Evolutionary conservation across 1,140 invertebrate genomes (phyloP), one percentile per base, ranked within the genome.

Genomic region (Phthorimaea operculella): DNA sequence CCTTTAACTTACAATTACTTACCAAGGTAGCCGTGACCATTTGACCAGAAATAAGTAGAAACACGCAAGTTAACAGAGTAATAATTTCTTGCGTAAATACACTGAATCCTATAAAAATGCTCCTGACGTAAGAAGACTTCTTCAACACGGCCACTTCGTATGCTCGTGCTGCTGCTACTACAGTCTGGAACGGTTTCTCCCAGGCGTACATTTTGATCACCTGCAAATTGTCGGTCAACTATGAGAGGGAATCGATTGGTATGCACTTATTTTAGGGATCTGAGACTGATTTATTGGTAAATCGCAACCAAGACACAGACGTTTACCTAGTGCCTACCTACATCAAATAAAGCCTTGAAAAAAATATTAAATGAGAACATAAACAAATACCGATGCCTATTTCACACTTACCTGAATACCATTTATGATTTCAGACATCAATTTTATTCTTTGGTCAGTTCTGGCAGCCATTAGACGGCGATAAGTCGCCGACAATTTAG

Each of bases 361-460:
- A n/a, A n/a, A n/a, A n/a, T n/a, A n/a, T n/a, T n/a, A n/a, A n/a
- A n/a, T n/a, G n/a, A n/a, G n/a, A n/a, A n/a, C n/a, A n/a, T n/a
- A n/a, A n/a, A n/a, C n/a, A n/a, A n/a, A n/a, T n/a, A n/a, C n/a
- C n/a, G 21, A 28, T 28, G 39, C 11, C 14, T 9, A 50, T 28
- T 28, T 16, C 8, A 45, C 18, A 49, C 28, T 93, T 2, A 95
- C 89, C 84, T 91, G 88, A 63, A 91, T 90, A 33, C 90, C 90
- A 15, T 80, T 77, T 12, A 95, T 88, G 11, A 95, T 88, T 86
- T 95, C 93, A 71, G 89, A 93, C 92, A 95, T 95, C 16, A 93
- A 66, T 60, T 92, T 89, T 3, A 96, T 90, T 62, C 94, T 80
- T 36, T 88, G 87, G 71, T 95, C 94, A 0, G 92, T 94, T 42